Evolutionary conservation across 1,140 invertebrate genomes (phyloP), one percentile per base, ranked within the genome.

Genomic region (Coelopa frigida): DNA sequence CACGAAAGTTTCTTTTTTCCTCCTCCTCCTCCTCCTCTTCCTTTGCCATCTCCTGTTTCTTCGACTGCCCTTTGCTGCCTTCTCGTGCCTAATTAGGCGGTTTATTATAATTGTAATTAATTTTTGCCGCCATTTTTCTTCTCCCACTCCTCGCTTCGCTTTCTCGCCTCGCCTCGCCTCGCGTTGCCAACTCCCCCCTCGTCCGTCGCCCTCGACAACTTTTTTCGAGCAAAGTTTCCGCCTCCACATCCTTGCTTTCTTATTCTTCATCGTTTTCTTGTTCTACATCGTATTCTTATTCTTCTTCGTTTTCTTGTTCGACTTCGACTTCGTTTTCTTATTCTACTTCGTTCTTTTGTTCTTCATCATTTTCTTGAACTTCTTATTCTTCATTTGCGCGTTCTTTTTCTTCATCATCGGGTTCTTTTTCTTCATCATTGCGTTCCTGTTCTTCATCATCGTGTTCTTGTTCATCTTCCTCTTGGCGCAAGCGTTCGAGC

Each of bases 91-190:
- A 67, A 67, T 67, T 61, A 67, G 60, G 54, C 57, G 51, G 52
- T 56, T 63, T 59, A 66, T 67, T 66, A 57, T 67, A 66, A 63
- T 58, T 61, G 63, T 67, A 63, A 67, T 67, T 67, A 63, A 67
- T 56, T 59, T 48, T 38, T 35, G 44, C 24, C 23, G 14, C 39
- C 36, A 27, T 10, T 39, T 31, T 10, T 32, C 11, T 6, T 29
- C 17, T 11, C 20, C 36, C 20, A 27, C 26, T 27, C 22, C 33
- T 46, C 32, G 15, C 14, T 14, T 35, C 18, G 1, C 21, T 41
- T 38, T 22, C 10, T 17, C 39, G 8, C 38, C 15, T 10, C 11
- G 5, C 8, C 11, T n/a, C n/a, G n/a, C n/a, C n/a, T n/a, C n/a
- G n/a, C n/a, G n/a, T n/a, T n/a, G n/a, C n/a, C n/a, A n/a, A n/a